Evolutionary conservation across 2,113 vertebrate species (phyloP).

Genomic region (Capreolus pygargus): DNA sequence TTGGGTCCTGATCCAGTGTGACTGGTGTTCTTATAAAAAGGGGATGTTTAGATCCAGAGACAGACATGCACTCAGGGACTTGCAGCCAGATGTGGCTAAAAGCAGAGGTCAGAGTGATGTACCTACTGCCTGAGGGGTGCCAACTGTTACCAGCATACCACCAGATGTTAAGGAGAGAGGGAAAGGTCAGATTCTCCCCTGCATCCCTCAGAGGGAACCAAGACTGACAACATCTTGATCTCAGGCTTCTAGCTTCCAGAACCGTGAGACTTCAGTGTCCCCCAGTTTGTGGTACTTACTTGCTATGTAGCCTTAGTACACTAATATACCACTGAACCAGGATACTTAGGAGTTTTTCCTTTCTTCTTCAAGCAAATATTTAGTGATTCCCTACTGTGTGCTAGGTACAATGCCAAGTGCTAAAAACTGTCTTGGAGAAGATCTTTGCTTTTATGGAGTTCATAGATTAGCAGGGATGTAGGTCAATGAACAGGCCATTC

Average conservation of each 20-base stretch:
- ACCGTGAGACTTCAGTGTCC: neutral
- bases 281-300: neutral
- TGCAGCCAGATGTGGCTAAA: neutral
- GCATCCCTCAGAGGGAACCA: neutral
- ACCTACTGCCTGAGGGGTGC: neutral
- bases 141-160: neutral
- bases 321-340: neutral
- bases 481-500: neutral
- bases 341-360: neutral
- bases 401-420: neutral
- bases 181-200: neutral
- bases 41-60: neutral
- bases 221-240: neutral
- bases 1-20: neutral
- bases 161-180: neutral
- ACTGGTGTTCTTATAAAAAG: neutral
- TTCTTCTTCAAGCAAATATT: neutral
- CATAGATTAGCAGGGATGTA: neutral
- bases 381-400: neutral
- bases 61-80: neutral
- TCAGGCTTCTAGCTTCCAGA: neutral
- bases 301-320: neutral
- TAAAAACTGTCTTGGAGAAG: neutral
- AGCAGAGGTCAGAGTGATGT: neutral
- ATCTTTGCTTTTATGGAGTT: slow-evolving; percentile 11